These are phyloP conservation scores for Paramormyrops kingsleyae DNA, from an alignment of 2,113 vertebrate species.

Conservation along the genomic window DNA sequence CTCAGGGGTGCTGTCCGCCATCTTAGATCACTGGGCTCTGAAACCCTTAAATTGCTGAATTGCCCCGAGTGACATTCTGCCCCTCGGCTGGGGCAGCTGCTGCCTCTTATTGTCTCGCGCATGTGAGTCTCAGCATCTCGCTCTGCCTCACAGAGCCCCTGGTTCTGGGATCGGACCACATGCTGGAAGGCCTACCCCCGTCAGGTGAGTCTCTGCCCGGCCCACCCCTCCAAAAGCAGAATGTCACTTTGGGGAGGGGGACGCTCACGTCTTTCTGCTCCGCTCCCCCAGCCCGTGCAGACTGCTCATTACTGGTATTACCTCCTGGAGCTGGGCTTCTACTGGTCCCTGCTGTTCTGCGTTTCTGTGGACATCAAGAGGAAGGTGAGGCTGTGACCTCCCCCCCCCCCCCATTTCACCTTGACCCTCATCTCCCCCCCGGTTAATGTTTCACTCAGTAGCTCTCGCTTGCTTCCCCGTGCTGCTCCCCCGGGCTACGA, in stretches of 20 bases:
- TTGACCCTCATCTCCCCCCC: neutral
- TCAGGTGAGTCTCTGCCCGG: conserved; percentile 62
- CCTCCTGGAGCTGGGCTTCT: conserved; percentile 82
- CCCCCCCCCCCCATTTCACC: neutral
- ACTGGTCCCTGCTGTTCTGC: conserved; percentile 74
- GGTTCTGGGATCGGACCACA: conserved; percentile 75
- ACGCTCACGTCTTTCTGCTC: neutral
- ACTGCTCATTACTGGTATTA: conserved; percentile 79
- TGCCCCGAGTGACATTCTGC: neutral
- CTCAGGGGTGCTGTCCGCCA: neutral
- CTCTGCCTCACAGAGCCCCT: conserved; percentile 67
- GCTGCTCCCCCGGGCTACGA: neutral
- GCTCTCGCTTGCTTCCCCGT: neutral
- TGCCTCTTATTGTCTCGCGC: neutral
- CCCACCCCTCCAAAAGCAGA: neutral
- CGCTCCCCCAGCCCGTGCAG: conserved; percentile 62
- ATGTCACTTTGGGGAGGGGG: too few relatives aligned
- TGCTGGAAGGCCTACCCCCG: conserved; percentile 81
- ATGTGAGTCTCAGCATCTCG: neutral
- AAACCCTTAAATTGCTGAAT: neutral
- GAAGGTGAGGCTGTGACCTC: conserved; percentile 66
- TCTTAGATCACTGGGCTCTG: neutral
- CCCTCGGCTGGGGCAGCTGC: neutral
- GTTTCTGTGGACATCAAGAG: conserved; percentile 82
- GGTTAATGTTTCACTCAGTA: neutral